Percentiles rank a stretch among this genome's conserved stretches.
These are phyloP conservation scores for Elanus axillaris DNA, from an alignment of 2,113 vertebrate species.

Conservation along the genomic window DNA sequence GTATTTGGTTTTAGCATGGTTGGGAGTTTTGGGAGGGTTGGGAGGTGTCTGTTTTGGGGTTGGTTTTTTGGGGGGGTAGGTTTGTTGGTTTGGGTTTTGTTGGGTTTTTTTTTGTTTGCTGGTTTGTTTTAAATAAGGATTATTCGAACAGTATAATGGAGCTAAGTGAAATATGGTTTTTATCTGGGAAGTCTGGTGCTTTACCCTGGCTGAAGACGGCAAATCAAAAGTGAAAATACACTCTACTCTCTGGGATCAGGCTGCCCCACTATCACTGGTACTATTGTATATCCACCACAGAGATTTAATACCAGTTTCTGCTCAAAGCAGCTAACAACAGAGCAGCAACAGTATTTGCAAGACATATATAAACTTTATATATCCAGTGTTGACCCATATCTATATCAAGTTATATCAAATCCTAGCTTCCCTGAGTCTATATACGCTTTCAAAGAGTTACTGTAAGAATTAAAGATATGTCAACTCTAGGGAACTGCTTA, in stretches of 20 bases:
- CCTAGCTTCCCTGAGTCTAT: background rate
- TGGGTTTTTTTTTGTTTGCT: background rate
- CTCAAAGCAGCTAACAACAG: background rate
- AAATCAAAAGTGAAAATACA: background rate
- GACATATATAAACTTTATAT: background rate
- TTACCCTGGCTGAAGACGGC: background rate
- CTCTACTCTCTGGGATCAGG: background rate
- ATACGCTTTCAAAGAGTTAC: background rate
- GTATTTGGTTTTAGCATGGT: background rate
- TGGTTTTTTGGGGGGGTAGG: background rate
- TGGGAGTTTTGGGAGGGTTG: background rate
- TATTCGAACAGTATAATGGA: background rate
- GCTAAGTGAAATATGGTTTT: background rate
- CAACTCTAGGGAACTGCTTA: background rate
- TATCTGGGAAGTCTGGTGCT: background rate
- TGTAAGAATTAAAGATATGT: background rate
- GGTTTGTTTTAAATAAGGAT: background rate
- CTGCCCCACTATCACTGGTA: background rate
- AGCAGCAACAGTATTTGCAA: background rate
- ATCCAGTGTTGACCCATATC: background rate
- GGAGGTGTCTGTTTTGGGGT: fast-evolving
- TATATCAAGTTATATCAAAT: background rate
- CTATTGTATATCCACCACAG: background rate
- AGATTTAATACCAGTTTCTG: background rate
- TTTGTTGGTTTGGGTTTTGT: background rate